Conservation (phyloP, 1,140 invertebrate genomes). For the Agrilus planipennis region DNA sequence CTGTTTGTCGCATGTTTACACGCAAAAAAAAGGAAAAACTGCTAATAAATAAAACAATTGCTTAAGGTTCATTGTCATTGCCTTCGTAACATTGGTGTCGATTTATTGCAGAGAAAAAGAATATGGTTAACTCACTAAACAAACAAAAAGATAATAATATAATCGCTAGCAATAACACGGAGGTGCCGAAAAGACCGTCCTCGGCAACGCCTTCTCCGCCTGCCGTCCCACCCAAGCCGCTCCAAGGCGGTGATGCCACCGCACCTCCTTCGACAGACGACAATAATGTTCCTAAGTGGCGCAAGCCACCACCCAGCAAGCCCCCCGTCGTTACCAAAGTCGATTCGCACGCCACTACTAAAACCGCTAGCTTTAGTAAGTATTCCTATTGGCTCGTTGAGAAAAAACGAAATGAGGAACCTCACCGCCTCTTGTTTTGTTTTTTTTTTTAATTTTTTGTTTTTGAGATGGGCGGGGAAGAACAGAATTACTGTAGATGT, state of each 20-base stretch:
- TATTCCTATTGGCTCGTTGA: conserved; percentile 7
- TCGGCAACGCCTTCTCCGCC: conserved; percentile 38
- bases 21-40: no score
- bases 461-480: no score
- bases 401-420: no score
- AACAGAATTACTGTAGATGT: no score
- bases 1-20: no score
- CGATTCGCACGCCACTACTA: conserved; percentile 14
- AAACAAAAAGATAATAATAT: conserved; percentile 12
- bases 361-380: conserved; percentile 31
- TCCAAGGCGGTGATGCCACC: conserved; percentile 36
- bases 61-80: neutral
- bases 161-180: conserved; percentile 13
- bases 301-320: conserved; percentile 40
- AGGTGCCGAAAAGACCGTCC: conserved; percentile 9
- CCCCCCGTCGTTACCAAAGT: no score
- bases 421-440: no score
- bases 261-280: no score
- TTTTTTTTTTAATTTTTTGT: no score
- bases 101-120: conserved; percentile 50
- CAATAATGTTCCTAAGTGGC: conserved; percentile 46
- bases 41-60: no score
- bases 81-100: neutral
- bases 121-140: conserved; percentile 46
- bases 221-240: conserved; percentile 39